Evolutionary conservation across 2,113 vertebrate genomes (phyloP).

Genomic region (Microtus oregoni): DNA sequence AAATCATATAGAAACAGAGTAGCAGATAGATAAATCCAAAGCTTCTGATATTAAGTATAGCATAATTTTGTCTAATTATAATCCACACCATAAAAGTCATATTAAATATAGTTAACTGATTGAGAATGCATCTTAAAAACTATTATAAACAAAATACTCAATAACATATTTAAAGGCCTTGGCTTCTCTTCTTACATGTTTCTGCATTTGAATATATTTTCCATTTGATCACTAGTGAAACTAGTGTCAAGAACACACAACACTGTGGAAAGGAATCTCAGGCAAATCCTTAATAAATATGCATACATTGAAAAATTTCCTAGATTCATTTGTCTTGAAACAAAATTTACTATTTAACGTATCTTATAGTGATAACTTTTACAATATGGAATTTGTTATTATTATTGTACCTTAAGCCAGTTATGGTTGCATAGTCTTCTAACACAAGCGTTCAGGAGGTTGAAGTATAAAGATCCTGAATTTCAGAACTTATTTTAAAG

Average conservation of each 20-base stretch:
- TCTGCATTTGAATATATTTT: neutral
- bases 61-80: neutral
- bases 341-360: neutral
- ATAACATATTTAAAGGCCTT: neutral
- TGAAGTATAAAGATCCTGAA: neutral
- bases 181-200: neutral
- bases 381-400: neutral
- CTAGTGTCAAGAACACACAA: neutral
- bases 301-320: neutral
- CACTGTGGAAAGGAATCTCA: neutral
- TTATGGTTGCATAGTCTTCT: no score
- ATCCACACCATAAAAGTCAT: neutral
- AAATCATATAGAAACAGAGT: neutral
- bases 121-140: neutral
- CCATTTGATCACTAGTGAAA: neutral
- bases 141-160: neutral
- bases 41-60: neutral
- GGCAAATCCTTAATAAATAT: neutral
- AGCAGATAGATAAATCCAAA: neutral
- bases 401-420: neutral
- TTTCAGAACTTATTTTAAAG: neutral
- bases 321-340: neutral
- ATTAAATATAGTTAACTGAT: neutral
- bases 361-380: neutral
- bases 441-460: neutral